Conservation (phyloP, 2,797 vertebrate genomes). For the Oryzias dopingdopingensis region DNA sequence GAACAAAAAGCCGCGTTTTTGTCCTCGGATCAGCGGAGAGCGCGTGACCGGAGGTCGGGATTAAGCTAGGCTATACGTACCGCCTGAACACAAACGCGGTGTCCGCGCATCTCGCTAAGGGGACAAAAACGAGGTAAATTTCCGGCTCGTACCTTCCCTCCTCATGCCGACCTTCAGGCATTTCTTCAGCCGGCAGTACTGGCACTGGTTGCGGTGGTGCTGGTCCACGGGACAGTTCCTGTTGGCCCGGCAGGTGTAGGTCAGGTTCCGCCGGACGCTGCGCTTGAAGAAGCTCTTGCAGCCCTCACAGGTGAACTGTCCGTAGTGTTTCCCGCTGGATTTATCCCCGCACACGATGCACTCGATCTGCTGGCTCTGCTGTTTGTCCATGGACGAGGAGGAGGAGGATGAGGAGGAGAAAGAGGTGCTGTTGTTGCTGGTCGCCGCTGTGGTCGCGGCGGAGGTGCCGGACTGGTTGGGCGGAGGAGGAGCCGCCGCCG, state of each 20-base stretch:
- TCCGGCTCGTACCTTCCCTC: conserved; percentile 87
- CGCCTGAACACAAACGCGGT: neutral
- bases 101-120: too few relatives aligned
- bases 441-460: conserved; percentile 74
- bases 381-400: conserved; percentile 82
- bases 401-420: conserved; percentile 67
- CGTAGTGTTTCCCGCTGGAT: conserved; percentile 96
- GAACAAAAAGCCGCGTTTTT: too few relatives aligned
- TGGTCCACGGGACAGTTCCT: conserved; percentile 97
- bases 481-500: conserved; percentile 81
- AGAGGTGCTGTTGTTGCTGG: conserved; percentile 68
- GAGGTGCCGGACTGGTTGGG: conserved; percentile 80
- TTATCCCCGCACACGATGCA: conserved; percentile 97
- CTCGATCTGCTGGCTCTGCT: conserved; percentile 92
- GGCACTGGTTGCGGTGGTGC: conserved; percentile 98
- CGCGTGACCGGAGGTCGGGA: too few relatives aligned
- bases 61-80: too few relatives aligned
- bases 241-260: conserved; percentile 95
- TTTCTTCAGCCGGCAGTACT: conserved; percentile 98
- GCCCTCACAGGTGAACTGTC: conserved; percentile 96
- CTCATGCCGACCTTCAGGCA: conserved; percentile 99
- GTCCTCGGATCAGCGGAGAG: too few relatives aligned
- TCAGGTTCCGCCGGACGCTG: conserved; percentile 92
- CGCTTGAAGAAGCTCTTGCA: conserved; percentile 99
- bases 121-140: conserved; percentile 8